Base-by-base conservation (phyloP, 1,140 invertebrate genomes). In the Nautilus pompilius region DNA sequence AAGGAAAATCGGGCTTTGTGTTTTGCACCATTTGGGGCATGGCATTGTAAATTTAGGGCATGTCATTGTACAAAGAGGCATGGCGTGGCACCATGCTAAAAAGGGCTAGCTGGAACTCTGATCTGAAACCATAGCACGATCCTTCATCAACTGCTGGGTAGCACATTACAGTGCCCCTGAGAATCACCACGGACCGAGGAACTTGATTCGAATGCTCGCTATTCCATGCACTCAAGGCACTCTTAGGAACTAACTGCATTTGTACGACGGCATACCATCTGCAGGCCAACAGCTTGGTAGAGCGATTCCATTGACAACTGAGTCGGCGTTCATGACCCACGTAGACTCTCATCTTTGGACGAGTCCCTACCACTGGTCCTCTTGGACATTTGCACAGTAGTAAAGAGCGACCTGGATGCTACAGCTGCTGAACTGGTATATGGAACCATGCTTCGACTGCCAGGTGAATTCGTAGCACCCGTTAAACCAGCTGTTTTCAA, bases 171-270 rank as follows among this genome's bases (percentile, higher is more conserved):
- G 76, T 46, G 24, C 41, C 28, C 70, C 77, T 20, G 5, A 20
- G 32, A 26, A 69, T 81, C 48, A 81, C 68, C 0, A 68, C 80
- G 1, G 83, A 86, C 58, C 82, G 82, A 63, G 85, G 80, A 0
- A 71, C 65, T 2, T 78, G 85, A 58, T 85, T 84, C 62, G 71
- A 15, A 41, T 41, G 8, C n/a, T 13, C 8, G 8, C 36, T 41
- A 13, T 41, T 41, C 36, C n/a, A 8, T 13, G 36, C 8, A 41
- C 22, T 57, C 10, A 57, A 36, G 8, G 8, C 8, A 8, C 15
- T 57, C 15, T 22, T 51, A n/a, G 49, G 49, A 17, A 15, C 8
- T 15, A 10, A 51, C 10, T 8, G 17, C 8, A 10, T 10, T 8
- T 10, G 10, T 15, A 51, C 49, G 22, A 51, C 49, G 8, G 49